A percentile compares a stretch with the other conserved stretches of the same genome.
These are phyloP conservation scores for Leptocoma aspasia DNA, from an alignment of 2,113 vertebrate genomes.

Conservation along the genomic window DNA sequence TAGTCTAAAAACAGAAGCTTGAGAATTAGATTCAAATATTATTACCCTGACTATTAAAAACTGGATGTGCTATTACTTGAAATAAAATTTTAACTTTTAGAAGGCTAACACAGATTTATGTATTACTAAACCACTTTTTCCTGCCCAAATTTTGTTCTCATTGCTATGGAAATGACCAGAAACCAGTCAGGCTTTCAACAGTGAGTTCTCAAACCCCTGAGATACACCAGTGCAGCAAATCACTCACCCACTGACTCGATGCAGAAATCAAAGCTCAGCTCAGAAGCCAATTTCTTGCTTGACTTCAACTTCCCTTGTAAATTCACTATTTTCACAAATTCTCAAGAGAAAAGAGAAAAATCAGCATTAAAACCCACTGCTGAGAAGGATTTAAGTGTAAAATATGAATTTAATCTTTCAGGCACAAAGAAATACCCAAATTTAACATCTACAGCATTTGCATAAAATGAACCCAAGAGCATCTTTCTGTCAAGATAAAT, in stretches of 20 bases:
- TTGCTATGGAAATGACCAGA: background rate
- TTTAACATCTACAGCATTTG: background rate
- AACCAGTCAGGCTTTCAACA: background rate
- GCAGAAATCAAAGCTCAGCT: slow-evolving; percentile 96
- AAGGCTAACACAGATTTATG: background rate
- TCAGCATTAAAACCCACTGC: background rate
- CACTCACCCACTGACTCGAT: slow-evolving; percentile 94
- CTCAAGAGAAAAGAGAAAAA: slow-evolving; percentile 67
- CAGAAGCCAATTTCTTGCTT: slow-evolving; percentile 96
- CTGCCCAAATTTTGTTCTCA: background rate
- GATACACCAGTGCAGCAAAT: background rate
- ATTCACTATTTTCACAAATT: slow-evolving; percentile 98
- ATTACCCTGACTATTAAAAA: background rate
- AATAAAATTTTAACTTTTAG: background rate
- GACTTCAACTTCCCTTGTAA: slow-evolving; percentile 94
- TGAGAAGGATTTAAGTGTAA: background rate
- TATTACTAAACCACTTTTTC: background rate
- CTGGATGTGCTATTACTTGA: background rate
- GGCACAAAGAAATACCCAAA: background rate
- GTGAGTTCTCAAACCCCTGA: background rate
- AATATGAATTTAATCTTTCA: background rate
- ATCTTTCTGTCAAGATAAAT: background rate
- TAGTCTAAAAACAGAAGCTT: background rate
- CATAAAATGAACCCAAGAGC: background rate
- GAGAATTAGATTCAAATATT: background rate